phyloP scores from a whole-genome alignment of 2,113 vertebrate genomes.

The Nerophis ophidion region DNA sequence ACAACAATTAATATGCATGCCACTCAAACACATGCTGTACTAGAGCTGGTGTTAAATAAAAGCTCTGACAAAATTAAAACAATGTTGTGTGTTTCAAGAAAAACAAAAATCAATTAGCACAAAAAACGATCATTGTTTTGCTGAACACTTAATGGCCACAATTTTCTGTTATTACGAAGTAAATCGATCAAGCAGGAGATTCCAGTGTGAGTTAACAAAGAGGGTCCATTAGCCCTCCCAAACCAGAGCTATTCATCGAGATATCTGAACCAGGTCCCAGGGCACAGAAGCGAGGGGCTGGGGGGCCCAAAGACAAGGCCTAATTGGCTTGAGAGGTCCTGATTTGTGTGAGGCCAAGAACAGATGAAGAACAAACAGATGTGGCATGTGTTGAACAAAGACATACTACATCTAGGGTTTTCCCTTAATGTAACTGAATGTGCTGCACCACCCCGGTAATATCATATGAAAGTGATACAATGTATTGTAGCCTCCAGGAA shows the following conservation, averaged over 20 bases:
- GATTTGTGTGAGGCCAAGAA: slow-evolving; percentile 24
- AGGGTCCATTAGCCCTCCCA: slow-evolving; percentile 24
- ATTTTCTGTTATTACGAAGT: slow-evolving; percentile 28
- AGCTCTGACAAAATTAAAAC: too few relatives aligned
- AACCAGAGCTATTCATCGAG: slow-evolving; percentile 21
- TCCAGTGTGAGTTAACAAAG: slow-evolving; percentile 22
- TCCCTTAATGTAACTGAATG: too few relatives aligned
- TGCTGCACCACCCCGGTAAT: too few relatives aligned
- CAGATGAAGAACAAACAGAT: neutral
- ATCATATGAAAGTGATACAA: too few relatives aligned
- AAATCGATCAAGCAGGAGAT: slow-evolving; percentile 36
- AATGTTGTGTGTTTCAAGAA: neutral
- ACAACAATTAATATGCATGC: slow-evolving; percentile 65
- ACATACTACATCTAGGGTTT: too few relatives aligned
- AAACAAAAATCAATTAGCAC: slow-evolving; percentile 16
- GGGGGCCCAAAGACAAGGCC: slow-evolving; percentile 16
- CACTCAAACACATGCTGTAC: slow-evolving; percentile 54
- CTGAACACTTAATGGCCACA: slow-evolving; percentile 35
- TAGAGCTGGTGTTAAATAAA: slow-evolving; percentile 5
- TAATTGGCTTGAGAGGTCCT: slow-evolving; percentile 31
- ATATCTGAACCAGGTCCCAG: slow-evolving; percentile 23
- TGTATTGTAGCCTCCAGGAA: too few relatives aligned
- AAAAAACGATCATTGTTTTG: slow-evolving; percentile 5
- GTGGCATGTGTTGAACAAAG: neutral
- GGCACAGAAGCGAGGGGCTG: neutral